Evolutionary conservation across 2,797 vertebrate genomes (phyloP), one percentile per base, ranked within the genome.

Genomic region (Delichon dasypus): DNA sequence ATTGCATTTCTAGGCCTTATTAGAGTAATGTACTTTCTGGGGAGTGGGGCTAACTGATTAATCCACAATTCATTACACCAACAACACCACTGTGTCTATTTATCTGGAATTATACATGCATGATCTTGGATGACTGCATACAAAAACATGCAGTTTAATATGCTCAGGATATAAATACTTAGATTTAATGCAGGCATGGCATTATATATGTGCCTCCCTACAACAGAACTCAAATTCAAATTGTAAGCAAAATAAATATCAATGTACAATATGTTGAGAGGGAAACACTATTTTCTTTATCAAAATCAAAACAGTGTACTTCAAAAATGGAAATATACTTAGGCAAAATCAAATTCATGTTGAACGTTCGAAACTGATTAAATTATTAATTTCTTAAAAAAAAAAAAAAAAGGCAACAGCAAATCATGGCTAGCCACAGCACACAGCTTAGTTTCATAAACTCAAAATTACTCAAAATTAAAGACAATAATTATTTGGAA

Each of bases 331-430:
- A 93, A 83, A 71, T 68, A 26, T 90, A 80, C 67, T 74, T 62
- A 95, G 74, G 94, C 51, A 93, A 90, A 89, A 96, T 73, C 45
- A 83, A 48, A 97, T 96, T 88, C 79, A 85, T 3, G 1, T 38
- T 88, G 38, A 81, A 77, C 2, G 13, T 66, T 73, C 54, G 85
- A 50, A 73, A 70, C 8, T n/a, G 10, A 5, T 72, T 71, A 74
- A 73, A 50, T 36, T 80, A 83, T 16, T 77, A 44, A 29, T 79
- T 93, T 91, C 71, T 93, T 78, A 60, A 73, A 83, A 88, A 67
- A 84, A 89, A 48, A 38, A 38, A 38, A 61, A 67, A 84, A 89
- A 48, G 34, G 26, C 45, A 92, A 84, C 19, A 85, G 36, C 5
- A 50, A 66, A 84, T 88, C 50, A 54, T 55, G 5, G 0, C 22